These are phyloP conservation scores for Syngnathus floridae DNA, from an alignment of 2,113 vertebrate species.

Conservation along the genomic window DNA sequence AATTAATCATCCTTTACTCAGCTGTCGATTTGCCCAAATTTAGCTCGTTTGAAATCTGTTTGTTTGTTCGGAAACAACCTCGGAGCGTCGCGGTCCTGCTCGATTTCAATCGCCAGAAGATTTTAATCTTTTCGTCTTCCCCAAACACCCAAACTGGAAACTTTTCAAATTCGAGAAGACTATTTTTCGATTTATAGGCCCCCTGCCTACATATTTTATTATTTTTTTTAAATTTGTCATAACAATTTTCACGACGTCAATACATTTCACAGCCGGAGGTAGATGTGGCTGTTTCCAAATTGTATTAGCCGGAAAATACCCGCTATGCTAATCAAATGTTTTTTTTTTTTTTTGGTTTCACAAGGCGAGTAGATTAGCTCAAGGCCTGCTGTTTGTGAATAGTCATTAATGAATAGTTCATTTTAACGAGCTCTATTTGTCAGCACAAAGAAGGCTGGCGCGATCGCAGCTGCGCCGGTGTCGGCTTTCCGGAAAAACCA, in stretches of 20 bases:
- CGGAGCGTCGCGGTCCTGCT: not conserved
- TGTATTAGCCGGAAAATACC: not conserved
- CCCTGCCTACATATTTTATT: too few relatives aligned
- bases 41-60: not conserved
- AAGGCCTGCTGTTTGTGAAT: not conserved
- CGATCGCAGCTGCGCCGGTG: not conserved
- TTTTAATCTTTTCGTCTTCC: not conserved
- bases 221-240: not conserved
- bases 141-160: too few relatives aligned
- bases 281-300: not conserved
- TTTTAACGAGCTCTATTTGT: not conserved
- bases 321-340: not conserved
- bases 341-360: not conserved
- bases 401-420: not conserved
- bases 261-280: not conserved
- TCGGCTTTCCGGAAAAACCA: not conserved
- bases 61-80: not conserved
- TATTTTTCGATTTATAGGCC: too few relatives aligned
- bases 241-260: not conserved
- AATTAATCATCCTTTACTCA: not conserved
- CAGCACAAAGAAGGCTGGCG: not conserved
- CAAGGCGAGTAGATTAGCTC: not conserved
- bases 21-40: not conserved
- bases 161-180: too few relatives aligned
- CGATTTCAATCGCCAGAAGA: not conserved